phyloP scores from a whole-genome alignment of 2,888 invertebrate species.

The Piscicola geometra region DNA sequence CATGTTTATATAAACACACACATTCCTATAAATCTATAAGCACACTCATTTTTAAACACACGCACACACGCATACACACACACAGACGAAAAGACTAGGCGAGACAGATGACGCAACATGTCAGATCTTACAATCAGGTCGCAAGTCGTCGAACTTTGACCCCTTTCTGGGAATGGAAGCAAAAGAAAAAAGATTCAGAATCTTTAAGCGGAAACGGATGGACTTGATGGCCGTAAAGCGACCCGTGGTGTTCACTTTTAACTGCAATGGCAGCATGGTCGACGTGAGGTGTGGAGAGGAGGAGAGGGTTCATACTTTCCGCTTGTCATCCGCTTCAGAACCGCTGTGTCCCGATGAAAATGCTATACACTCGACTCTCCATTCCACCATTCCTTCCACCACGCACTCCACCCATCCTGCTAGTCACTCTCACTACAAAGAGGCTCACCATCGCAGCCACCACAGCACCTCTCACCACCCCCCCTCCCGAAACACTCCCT shows the following conservation, averaged over 20 bases:
- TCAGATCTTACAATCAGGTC: neutral
- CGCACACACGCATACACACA: neutral
- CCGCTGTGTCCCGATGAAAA: no score
- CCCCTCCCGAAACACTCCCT: no score
- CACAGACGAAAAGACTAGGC: constrained; percentile 17
- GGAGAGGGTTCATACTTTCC: constrained; percentile 40
- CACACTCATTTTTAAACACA: neutral
- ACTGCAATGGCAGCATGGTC: constrained; percentile 44
- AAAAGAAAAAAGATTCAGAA: neutral
- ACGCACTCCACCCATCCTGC: neutral
- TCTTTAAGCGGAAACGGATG: neutral
- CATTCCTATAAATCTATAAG: neutral
- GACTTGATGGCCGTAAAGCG: constrained; percentile 10
- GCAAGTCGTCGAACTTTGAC: neutral
- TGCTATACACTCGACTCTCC: neutral
- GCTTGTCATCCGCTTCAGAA: constrained; percentile 8
- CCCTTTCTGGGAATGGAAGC: neutral
- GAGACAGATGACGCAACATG: constrained; percentile 6
- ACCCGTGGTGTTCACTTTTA: constrained; percentile 41
- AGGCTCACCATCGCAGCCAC: neutral
- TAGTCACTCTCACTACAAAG: neutral
- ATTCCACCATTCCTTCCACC: neutral
- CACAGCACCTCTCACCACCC: no score
- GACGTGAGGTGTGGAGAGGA: constrained; percentile 41
- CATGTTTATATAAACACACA: neutral